Evolutionary conservation across 2,888 invertebrate genomes (phyloP).

Genomic region (Oasisia sp.): DNA sequence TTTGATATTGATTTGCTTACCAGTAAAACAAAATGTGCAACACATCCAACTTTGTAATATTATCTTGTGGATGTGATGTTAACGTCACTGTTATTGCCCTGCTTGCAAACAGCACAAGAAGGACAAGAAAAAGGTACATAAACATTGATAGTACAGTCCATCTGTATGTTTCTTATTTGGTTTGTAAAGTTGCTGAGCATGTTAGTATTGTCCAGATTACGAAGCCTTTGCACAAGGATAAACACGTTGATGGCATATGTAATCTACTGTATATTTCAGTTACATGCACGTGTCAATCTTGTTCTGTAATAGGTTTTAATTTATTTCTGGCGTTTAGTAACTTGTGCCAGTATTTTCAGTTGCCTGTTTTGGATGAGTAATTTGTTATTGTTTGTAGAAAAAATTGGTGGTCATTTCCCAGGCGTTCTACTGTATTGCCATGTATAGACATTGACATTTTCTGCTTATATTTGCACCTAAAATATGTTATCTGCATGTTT

Average conservation of each 20-base stretch:
- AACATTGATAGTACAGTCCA: not conserved
- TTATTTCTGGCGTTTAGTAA: too few relatives aligned
- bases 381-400: not conserved
- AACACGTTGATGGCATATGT: not conserved
- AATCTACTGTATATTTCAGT: not conserved
- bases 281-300: too few relatives aligned
- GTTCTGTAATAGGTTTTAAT: too few relatives aligned
- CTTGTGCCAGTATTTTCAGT: not conserved
- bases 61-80: not conserved
- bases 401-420: too few relatives aligned
- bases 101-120: slow-evolving; percentile 41
- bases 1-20: not conserved
- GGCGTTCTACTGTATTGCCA: not conserved
- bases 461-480: not conserved
- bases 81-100: not conserved
- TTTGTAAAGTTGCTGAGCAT: not conserved
- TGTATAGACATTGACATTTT: not conserved
- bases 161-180: not conserved
- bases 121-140: slow-evolving; percentile 64
- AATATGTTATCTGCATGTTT: not conserved
- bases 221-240: not conserved
- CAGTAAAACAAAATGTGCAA: not conserved
- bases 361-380: not conserved
- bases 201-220: not conserved
- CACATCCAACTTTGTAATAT: too few relatives aligned